Percentiles rank a stretch among this genome's conserved stretches.
These are phyloP conservation scores for Casuarius casuarius DNA, from an alignment of 2,113 vertebrate species.

Conservation along the genomic window DNA sequence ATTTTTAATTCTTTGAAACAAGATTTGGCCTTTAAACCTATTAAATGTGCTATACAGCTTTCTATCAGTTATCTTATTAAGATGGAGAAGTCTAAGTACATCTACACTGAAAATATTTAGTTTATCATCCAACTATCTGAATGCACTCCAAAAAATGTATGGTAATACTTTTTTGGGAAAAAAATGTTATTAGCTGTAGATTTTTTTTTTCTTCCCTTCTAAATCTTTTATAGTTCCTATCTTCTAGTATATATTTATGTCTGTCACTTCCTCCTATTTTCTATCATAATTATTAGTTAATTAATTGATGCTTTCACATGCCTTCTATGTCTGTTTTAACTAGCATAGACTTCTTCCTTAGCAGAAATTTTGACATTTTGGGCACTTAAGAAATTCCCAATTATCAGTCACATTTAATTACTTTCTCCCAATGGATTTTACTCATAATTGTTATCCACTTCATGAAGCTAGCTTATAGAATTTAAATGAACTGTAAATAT, in stretches of 20 bases:
- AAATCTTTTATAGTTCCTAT: background rate
- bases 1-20: background rate
- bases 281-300: constrained; percentile 32
- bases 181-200: background rate
- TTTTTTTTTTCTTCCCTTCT: background rate
- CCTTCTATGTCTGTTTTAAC: background rate
- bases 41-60: background rate
- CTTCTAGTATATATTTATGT: background rate
- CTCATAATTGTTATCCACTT: constrained; percentile 21
- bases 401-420: constrained; percentile 44
- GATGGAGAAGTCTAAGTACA: background rate
- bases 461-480: background rate
- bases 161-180: background rate
- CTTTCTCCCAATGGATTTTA: constrained; percentile 40
- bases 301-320: constrained; percentile 15
- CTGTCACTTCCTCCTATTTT: background rate
- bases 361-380: constrained; percentile 21
- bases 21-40: background rate
- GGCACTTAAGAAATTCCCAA: background rate
- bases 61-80: background rate
- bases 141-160: background rate
- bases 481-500: constrained; percentile 33
- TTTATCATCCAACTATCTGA: background rate
- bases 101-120: background rate
- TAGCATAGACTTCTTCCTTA: background rate